phyloP scores from a whole-genome alignment of 2,797 vertebrate species.

The Tragopan temminckii region DNA sequence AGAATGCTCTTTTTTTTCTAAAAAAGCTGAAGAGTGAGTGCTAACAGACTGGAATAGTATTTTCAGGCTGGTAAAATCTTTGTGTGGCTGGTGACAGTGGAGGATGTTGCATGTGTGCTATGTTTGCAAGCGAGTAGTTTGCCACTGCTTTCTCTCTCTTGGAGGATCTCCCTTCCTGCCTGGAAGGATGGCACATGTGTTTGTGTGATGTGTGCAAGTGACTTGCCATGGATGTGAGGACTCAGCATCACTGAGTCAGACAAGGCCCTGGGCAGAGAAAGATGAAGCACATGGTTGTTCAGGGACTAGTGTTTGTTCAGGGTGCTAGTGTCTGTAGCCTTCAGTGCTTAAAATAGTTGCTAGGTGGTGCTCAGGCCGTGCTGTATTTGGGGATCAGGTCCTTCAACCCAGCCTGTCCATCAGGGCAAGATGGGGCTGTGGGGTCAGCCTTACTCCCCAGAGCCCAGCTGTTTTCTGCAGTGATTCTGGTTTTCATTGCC shows the following conservation, averaged over 20 bases:
- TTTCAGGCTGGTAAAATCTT: background rate
- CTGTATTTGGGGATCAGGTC: background rate
- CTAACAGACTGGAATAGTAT: background rate
- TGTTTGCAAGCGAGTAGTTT: background rate
- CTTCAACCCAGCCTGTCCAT: background rate
- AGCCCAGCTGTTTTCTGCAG: background rate
- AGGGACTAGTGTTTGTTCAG: background rate
- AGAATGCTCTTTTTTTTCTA: background rate
- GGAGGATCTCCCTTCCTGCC: background rate
- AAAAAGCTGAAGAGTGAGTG: background rate
- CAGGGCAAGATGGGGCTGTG: background rate
- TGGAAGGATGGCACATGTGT: fast-evolving
- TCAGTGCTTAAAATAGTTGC: background rate
- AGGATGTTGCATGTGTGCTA: background rate
- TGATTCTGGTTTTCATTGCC: background rate
- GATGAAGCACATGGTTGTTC: background rate
- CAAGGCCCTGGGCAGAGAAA: background rate
- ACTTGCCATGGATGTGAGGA: background rate
- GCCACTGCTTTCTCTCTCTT: background rate
- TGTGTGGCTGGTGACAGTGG: background rate
- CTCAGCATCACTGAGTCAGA: background rate
- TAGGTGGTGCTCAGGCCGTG: background rate
- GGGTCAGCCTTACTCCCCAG: background rate
- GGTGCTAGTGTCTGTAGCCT: background rate
- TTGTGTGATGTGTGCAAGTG: background rate